Percentiles rank a stretch among this genome's conserved stretches.
Conservation (phyloP, 2,888 invertebrate genomes). For the Dasysyrphus tricinctus region DNA sequence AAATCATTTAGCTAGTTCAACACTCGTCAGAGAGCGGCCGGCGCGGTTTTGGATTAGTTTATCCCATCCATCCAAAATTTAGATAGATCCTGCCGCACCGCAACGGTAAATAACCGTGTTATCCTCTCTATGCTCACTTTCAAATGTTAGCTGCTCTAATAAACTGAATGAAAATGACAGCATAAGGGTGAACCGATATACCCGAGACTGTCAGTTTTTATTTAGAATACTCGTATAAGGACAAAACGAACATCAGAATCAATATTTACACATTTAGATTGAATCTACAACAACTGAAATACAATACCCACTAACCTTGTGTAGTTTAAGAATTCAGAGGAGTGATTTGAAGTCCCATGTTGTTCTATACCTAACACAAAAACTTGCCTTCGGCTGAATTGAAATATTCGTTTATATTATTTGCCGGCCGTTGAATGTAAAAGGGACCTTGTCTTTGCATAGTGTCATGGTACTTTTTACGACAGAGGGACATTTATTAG, state of each 20-base stretch:
- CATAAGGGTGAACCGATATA: constrained; percentile 27
- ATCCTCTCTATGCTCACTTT: constrained; percentile 13
- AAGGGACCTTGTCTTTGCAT: constrained; percentile 49
- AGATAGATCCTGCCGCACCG: neutral
- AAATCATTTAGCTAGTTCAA: constrained; percentile 73
- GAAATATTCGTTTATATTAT: constrained; percentile 32
- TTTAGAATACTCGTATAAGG: constrained; percentile 30
- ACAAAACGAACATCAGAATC: constrained; percentile 66
- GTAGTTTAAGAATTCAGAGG: constrained; percentile 14
- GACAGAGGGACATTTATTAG: constrained; percentile 66
- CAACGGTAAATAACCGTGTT: constrained; percentile 1
- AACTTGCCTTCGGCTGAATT: constrained; percentile 41
- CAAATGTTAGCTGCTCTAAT: constrained; percentile 5
- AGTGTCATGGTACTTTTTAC: constrained; percentile 41
- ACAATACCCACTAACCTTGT: constrained; percentile 41
- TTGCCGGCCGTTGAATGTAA: constrained; percentile 1
- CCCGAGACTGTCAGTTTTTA: constrained; percentile 24
- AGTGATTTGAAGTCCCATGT: constrained; percentile 7
- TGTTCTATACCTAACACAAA: constrained; percentile 4
- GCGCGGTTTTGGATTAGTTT: constrained; percentile 62
- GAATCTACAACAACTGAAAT: constrained; percentile 70
- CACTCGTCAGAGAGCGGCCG: constrained; percentile 16
- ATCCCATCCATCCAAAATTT: constrained; percentile 18
- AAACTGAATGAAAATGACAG: neutral
- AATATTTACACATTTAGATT: constrained; percentile 74